Evolutionary conservation across 2,888 invertebrate species (phyloP).

Genomic region (Drosophila vallismaia): DNA sequence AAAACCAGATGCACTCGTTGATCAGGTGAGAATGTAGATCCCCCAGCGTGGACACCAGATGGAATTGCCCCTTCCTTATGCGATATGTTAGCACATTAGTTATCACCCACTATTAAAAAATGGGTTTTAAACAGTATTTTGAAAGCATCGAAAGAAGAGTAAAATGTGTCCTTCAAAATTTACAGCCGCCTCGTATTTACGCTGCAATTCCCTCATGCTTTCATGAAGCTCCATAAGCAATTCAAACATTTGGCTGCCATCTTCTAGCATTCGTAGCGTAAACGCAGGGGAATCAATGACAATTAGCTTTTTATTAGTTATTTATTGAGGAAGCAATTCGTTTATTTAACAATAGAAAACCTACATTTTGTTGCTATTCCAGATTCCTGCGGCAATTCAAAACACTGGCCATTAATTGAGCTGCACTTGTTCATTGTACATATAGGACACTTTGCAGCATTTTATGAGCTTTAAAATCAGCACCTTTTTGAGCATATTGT

Average conservation of each 20-base stretch:
- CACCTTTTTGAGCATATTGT: neutral
- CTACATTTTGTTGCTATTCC: slow-evolving; percentile 40
- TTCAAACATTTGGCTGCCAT: slow-evolving; percentile 38
- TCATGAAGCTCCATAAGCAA: slow-evolving; percentile 58
- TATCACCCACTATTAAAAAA: slow-evolving; percentile 51
- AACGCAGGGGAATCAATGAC: slow-evolving; percentile 64
- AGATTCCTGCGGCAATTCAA: slow-evolving; percentile 38
- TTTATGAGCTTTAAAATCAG: slow-evolving; percentile 8
- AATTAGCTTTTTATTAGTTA: slow-evolving; percentile 55
- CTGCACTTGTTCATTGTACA: slow-evolving; percentile 43
- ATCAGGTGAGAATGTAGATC: slow-evolving; percentile 51
- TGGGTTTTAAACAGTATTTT: neutral
- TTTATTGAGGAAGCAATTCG: neutral
- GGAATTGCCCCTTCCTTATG: slow-evolving; percentile 12
- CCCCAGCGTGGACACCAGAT: slow-evolving; percentile 48
- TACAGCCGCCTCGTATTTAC: slow-evolving; percentile 52
- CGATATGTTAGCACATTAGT: slow-evolving; percentile 56
- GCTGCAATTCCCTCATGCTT: slow-evolving; percentile 35
- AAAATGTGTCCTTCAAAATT: slow-evolving; percentile 15
- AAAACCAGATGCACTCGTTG: slow-evolving; percentile 66
- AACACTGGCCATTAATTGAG: slow-evolving; percentile 48
- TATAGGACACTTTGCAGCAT: slow-evolving; percentile 55
- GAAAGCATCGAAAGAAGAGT: neutral
- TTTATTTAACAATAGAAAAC: neutral
- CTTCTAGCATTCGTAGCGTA: slow-evolving; percentile 55